phyloP scores from a whole-genome alignment of 2,113 vertebrate genomes.

The Sander lucioperca region DNA sequence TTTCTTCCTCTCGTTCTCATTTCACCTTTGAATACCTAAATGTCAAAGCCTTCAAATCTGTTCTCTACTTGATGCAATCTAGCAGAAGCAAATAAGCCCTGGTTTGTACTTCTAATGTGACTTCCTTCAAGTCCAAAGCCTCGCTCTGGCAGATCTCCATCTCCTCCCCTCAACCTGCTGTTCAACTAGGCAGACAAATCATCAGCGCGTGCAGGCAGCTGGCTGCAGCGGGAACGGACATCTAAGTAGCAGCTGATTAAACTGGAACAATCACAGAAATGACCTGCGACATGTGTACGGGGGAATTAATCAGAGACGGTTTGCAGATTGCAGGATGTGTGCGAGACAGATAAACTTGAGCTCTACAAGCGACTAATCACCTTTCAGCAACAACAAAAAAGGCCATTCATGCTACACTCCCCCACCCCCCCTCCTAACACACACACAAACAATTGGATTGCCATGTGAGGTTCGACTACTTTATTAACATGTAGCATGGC shows the following conservation, averaged over 20 bases:
- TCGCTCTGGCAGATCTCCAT: slow-evolving; percentile 32
- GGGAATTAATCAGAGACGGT: slow-evolving; percentile 10
- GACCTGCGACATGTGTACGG: not conserved
- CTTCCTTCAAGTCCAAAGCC: slow-evolving; percentile 2
- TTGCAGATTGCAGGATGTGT: slow-evolving; percentile 14
- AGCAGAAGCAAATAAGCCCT: not conserved
- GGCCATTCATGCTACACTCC: slow-evolving; percentile 10
- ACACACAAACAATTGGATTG: not conserved
- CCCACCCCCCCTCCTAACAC: not conserved
- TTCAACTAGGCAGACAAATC: slow-evolving; percentile 7
- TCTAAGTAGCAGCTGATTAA: slow-evolving; percentile 37
- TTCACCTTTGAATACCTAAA: not conserved
- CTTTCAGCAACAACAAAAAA: slow-evolving; percentile 16
- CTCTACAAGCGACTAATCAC: slow-evolving; percentile 43
- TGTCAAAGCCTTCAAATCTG: not conserved
- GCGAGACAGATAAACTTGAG: slow-evolving; percentile 22
- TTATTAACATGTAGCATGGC: slow-evolving; percentile 15
- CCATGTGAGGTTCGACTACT: not conserved
- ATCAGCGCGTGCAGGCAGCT: not conserved
- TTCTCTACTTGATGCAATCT: not conserved
- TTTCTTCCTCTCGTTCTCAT: not conserved
- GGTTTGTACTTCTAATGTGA: slow-evolving; percentile 14
- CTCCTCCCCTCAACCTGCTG: slow-evolving; percentile 55
- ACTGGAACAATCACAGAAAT: slow-evolving; percentile 18
- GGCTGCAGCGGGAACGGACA: slow-evolving; percentile 13